These are phyloP conservation scores for Hirtodrosophila duncani DNA, from an alignment of 2,888 invertebrate genomes.

Conservation along the genomic window DNA sequence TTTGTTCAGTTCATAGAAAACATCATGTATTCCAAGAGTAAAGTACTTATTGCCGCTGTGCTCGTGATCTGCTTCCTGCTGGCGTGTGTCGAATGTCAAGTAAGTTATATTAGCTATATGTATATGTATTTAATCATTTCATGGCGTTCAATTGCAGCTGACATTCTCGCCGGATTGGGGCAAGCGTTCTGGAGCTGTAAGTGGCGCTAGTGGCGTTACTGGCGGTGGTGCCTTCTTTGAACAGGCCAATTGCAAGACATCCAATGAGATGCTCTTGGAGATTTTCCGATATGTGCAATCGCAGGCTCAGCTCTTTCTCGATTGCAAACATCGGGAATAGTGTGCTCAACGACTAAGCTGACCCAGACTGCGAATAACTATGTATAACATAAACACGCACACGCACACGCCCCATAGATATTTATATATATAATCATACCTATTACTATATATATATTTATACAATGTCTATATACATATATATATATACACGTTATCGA, in stretches of 20 bases:
- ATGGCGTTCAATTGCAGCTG: conserved; percentile 41
- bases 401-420: conserved; percentile 15
- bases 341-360: too few species aligned
- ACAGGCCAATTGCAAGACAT: conserved; percentile 71
- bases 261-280: conserved; percentile 76
- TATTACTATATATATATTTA: conserved; percentile 13
- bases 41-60: conserved; percentile 59
- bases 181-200: conserved; percentile 63
- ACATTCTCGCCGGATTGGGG: conserved; percentile 77
- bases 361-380: background rate
- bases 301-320: conserved; percentile 72
- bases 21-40: conserved; percentile 67
- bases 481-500: conserved; percentile 53
- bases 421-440: conserved; percentile 13
- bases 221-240: conserved; percentile 62
- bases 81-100: conserved; percentile 66
- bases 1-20: conserved; percentile 14
- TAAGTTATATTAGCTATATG: conserved; percentile 17
- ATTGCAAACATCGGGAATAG: conserved; percentile 75
- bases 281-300: conserved; percentile 76
- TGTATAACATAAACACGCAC: conserved; percentile 14
- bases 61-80: conserved; percentile 59
- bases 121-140: background rate
- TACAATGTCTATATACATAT: conserved; percentile 24
- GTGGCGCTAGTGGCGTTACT: conserved; percentile 26